Evolutionary conservation across 53 echinoderm and acorn worm genomes (phyloP).

Genomic region (Hippasteria phrygiana): DNA sequence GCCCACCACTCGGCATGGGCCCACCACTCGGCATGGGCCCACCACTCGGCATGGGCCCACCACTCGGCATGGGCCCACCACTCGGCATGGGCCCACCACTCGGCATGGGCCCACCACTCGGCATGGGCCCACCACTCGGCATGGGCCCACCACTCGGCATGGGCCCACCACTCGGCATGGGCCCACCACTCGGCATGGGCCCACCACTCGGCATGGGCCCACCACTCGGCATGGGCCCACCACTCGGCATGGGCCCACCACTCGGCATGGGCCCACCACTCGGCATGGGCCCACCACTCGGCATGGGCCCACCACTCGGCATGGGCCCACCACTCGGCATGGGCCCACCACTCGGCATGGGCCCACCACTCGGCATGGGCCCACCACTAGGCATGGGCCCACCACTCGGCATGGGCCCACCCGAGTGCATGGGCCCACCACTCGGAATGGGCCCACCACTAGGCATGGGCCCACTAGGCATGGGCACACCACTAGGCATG

Average conservation of each 20-base stretch:
- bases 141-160: conserved; percentile 70
- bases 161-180: conserved; percentile 67
- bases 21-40: conserved; percentile 72
- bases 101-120: conserved; percentile 56
- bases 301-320: conserved; percentile 3
- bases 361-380: neutral
- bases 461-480: conserved; percentile 68
- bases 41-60: conserved; percentile 63
- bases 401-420: neutral
- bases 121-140: conserved; percentile 72
- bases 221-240: conserved; percentile 75
- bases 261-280: conserved; percentile 54
- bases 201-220: conserved; percentile 72
- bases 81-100: conserved; percentile 74
- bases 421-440: conserved; percentile 59
- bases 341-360: conserved; percentile 72
- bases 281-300: conserved; percentile 12
- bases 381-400: conserved; percentile 4
- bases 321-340: conserved; percentile 32
- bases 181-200: conserved; percentile 71
- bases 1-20: conserved; percentile 58
- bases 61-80: conserved; percentile 77
- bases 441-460: conserved; percentile 79
- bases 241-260: conserved; percentile 59
- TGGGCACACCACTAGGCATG: conserved; percentile 64